Evolutionary conservation across 2,888 invertebrate genomes (phyloP).

Genomic region (Aleiodes alternator): DNA sequence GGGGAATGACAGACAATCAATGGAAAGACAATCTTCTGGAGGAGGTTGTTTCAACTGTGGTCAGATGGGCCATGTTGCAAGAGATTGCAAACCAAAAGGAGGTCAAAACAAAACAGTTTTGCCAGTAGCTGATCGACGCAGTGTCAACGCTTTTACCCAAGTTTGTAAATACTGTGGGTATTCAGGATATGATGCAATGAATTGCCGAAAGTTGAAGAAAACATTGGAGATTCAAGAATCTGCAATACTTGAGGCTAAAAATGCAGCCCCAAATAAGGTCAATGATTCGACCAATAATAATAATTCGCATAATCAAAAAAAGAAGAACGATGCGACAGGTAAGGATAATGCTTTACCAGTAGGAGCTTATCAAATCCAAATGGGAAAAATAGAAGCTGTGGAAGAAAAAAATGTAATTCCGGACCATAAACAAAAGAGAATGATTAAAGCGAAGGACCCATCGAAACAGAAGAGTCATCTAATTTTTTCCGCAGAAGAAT

Average conservation of each 20-base stretch:
- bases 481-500: not conserved
- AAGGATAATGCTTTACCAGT: not conserved
- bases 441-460: not conserved
- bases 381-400: not conserved
- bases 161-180: not conserved
- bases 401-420: not conserved
- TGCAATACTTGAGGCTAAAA: too few relatives aligned
- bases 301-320: not conserved
- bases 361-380: not conserved
- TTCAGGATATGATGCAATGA: not conserved
- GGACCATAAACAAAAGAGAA: not conserved
- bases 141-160: not conserved
- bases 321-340: not conserved
- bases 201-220: not conserved
- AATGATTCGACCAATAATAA: not conserved
- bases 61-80: not conserved
- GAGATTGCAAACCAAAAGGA: not conserved
- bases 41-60: not conserved
- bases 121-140: not conserved
- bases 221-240: not conserved
- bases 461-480: not conserved
- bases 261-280: too few relatives aligned
- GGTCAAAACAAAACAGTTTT: not conserved
- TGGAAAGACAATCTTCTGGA: not conserved
- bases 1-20: not conserved